Percentiles rank a stretch among this genome's conserved stretches.
These are phyloP conservation scores for Anthoscopus minutus DNA, from an alignment of 2,113 vertebrate species.

Conservation along the genomic window DNA sequence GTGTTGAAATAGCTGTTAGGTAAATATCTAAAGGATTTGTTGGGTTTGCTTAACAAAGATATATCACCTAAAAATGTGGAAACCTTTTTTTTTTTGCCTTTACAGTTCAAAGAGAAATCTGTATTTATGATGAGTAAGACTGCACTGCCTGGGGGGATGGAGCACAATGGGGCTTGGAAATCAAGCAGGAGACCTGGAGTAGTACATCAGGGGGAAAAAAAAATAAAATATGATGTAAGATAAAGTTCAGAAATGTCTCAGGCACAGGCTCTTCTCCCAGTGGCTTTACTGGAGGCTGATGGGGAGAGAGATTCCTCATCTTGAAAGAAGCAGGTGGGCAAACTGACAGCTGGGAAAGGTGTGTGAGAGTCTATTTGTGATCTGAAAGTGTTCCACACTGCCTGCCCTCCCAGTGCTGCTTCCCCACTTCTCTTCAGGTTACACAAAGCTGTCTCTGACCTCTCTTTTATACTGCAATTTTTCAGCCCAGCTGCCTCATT, in stretches of 20 bases:
- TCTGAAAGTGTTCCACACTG: not conserved
- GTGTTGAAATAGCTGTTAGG: slow-evolving; percentile 10
- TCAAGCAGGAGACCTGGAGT: not conserved
- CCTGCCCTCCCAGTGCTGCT: not conserved
- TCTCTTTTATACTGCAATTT: not conserved
- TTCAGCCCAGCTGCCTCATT: not conserved
- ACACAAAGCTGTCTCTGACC: not conserved
- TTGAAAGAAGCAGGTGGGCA: slow-evolving; percentile 11
- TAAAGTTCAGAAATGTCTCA: slow-evolving; percentile 8
- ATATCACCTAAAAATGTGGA: not conserved
- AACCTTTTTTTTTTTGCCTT: slow-evolving; percentile 9
- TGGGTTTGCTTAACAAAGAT: slow-evolving; percentile 31
- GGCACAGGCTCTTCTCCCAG: not conserved
- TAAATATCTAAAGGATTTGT: slow-evolving; percentile 19
- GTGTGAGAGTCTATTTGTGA: not conserved
- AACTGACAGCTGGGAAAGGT: not conserved
- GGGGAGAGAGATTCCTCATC: not conserved
- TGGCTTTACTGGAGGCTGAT: not conserved
- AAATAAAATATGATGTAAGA: not conserved
- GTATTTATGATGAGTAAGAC: slow-evolving; percentile 10
- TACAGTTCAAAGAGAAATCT: slow-evolving; percentile 23
- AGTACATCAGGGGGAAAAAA: not conserved
- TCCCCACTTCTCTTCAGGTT: not conserved
- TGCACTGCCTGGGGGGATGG: not conserved
- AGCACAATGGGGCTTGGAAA: slow-evolving; percentile 25